Conservation (phyloP, 2,797 vertebrate species). For the Carduelis carduelis region DNA sequence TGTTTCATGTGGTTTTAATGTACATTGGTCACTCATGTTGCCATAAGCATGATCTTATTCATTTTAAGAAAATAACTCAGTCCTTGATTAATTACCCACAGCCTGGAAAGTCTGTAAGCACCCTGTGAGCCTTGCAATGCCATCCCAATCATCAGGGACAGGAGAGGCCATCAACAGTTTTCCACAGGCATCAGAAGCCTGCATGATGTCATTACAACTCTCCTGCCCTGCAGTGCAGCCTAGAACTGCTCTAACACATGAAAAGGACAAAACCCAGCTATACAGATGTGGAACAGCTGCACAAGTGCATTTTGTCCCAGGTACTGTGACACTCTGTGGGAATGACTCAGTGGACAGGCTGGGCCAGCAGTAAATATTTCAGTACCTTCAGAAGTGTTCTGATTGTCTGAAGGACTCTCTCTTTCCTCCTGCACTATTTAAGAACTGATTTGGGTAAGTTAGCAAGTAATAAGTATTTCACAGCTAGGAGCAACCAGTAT, state of each 20-base stretch:
- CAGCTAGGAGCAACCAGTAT: background rate
- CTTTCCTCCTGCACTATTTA: background rate
- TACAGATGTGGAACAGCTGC: background rate
- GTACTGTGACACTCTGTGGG: fast-evolving
- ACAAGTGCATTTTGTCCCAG: background rate
- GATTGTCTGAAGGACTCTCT: background rate
- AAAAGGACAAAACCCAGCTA: background rate
- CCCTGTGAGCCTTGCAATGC: background rate
- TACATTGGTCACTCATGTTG: background rate
- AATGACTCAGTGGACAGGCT: background rate
- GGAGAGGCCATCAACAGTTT: no score
- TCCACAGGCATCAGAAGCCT: no score
- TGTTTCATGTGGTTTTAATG: background rate
- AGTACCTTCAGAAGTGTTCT: background rate
- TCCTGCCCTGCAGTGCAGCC: no score
- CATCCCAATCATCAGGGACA: background rate
- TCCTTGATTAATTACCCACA: background rate
- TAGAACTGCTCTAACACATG: no score
- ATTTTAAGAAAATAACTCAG: background rate
- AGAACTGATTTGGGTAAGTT: background rate
- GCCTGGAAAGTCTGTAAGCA: background rate
- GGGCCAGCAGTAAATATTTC: background rate
- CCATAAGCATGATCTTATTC: background rate
- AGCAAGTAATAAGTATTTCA: background rate
- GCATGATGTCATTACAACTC: no score